Base-by-base conservation (phyloP, 2,113 vertebrate genomes). In the Microcebus tavaratra region DNA sequence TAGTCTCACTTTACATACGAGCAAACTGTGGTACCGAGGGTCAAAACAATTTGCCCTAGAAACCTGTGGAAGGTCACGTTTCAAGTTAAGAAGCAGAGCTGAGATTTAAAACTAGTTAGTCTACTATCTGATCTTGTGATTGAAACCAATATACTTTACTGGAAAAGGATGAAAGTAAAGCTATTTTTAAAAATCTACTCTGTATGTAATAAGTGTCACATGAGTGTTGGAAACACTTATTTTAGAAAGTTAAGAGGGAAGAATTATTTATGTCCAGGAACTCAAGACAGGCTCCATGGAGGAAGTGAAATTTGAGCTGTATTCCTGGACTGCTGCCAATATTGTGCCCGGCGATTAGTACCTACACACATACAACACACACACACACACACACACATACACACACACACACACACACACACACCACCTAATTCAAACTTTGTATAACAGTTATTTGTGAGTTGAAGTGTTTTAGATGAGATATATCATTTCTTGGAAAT, bases 231-330 rank as follows among this genome's bases (percentile, higher is more conserved):
- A 85, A 94, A 88, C 20, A 91, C 75, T n/a, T 55, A 85, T 79
- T 75, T 73, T 65, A 61, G 23, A 94, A 76, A 83, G 81, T 85
- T 85, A 48, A 10, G 18, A 83, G 39, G 15, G 34, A 76, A 94
- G 45, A 34, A 88, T 61, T 55, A 88, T 79, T 82, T 92, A 94
- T 76, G 20, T 92, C 14, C 23, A 68, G 78, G 14, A 91, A 68
- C 48, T 68, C 55, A 88, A 95, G 63, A 91, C 45, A 80, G 23
- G 21, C 15, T 86, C 61, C 50, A 57, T 55, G 50, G 23, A 88
- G 36, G n/a, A 95, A 93, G 23, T 70, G 21, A 87, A 91, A 92
- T 83, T 68, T 83, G 75, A 96, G 10, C 63, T 73, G 4, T 61
- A 23, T 68, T 87, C 12, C 31, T 75, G 45, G n/a, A 25, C 18